Evolutionary conservation across 2,797 vertebrate genomes (phyloP), one percentile per base, ranked within the genome.

Genomic region (Salmo trutta): DNA sequence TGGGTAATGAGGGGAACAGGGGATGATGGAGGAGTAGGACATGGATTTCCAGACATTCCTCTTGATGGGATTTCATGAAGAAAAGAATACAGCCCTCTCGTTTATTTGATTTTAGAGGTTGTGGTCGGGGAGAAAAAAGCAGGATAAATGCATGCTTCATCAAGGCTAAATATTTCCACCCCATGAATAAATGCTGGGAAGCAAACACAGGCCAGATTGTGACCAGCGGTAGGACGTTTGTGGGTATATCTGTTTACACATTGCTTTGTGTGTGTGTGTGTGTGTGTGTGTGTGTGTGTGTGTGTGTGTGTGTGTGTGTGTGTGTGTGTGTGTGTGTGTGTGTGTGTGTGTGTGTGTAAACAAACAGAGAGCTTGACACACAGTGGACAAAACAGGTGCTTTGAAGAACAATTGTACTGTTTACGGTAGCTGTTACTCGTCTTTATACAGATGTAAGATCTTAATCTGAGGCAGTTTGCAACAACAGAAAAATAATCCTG

Each of bases 41-140:
- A 85, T 85, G 90, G 90, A 92, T 93, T 91, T 91, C 86, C 90
- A 91, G 24, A 82, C 90, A 91, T 92, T 92, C 87, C 90, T 91
- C 91, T 87, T 90, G 85, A 90, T 91, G 88, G 90, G 83, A 85
- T 92, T 92, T 93, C 91, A 92, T 92, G 87, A 90, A 90, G 81
- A 73, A 84, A 82, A 82, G 79, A 84, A 91, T 88, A 86, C 88
- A 76, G 90, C 88, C 89, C 81, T 86, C 87, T 91, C 79, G 79
- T 93, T 92, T 93, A 93, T 93, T 93, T 93, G 90, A 92, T 93
- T 93, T 91, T 90, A 86, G 89, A 86, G 89, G 86, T 86, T 93
- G 91, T 85, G 90, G 91, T 91, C 76, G 71, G 71, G 71, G 83
- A 86, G 76, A 83, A 89, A 92, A 87, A 87, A 75, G 64, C 75